A percentile compares a stretch with the other conserved stretches of the same genome.
These are phyloP conservation scores for Psilopsiagon aurifrons DNA, from an alignment of 2,113 vertebrate species.

Conservation along the genomic window DNA sequence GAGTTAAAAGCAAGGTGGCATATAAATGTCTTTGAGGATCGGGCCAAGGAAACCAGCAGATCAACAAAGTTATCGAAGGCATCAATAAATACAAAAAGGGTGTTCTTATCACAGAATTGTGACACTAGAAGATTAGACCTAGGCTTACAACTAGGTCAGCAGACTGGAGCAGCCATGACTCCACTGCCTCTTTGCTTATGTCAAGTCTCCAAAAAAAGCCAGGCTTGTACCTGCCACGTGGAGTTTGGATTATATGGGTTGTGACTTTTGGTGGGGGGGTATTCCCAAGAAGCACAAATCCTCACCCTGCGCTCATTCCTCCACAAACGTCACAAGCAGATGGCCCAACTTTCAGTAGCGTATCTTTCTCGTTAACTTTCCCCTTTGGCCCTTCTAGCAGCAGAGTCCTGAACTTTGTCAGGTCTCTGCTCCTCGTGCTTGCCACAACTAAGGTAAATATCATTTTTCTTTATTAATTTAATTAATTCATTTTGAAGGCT, in stretches of 20 bases:
- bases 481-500: not conserved
- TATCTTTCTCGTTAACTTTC: not conserved
- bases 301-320: not conserved
- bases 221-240: not conserved
- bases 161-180: not conserved
- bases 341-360: not conserved
- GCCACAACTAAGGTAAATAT: not conserved
- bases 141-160: not conserved
- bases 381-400: not conserved
- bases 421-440: not conserved
- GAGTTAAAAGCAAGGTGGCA: not conserved
- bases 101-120: not conserved
- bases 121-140: not conserved
- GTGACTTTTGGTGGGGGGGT: not conserved
- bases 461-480: not conserved
- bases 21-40: not conserved
- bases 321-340: not conserved
- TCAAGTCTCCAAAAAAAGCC: not conserved
- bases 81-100: not conserved
- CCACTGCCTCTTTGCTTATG: not conserved
- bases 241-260: not conserved
- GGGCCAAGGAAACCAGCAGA: not conserved
- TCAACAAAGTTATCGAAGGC: not conserved
- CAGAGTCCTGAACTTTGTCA: not conserved
- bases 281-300: not conserved